Conservation (phyloP, 2,797 vertebrate species). For the Phrynocephalus vlangalii region DNA sequence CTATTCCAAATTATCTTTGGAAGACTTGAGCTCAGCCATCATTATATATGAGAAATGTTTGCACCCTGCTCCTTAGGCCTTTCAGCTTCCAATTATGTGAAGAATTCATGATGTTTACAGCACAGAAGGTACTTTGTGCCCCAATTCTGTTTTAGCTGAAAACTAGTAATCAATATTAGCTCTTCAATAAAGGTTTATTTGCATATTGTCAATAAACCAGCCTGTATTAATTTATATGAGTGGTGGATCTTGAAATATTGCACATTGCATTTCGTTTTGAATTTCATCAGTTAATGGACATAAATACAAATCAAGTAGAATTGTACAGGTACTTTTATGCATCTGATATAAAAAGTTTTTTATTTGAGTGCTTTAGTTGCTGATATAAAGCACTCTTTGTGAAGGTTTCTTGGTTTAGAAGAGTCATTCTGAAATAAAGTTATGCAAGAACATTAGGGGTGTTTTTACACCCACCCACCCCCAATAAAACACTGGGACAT, state of each 20-base stretch:
- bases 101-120: constrained; percentile 83
- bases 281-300: constrained; percentile 69
- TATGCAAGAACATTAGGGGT: constrained; percentile 36
- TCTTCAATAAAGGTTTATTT: constrained; percentile 80
- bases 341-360: constrained; percentile 84
- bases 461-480: constrained; percentile 11
- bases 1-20: constrained; percentile 69
- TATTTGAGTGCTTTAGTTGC: constrained; percentile 88
- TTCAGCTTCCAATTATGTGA: constrained; percentile 77
- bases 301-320: constrained; percentile 75
- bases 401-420: constrained; percentile 72
- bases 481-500: constrained; percentile 47
- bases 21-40: constrained; percentile 72
- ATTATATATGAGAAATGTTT: constrained; percentile 70
- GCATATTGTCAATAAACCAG: constrained; percentile 78
- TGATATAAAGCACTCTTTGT: constrained; percentile 91
- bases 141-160: constrained; percentile 76
- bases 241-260: constrained; percentile 72
- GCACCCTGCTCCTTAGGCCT: constrained; percentile 70
- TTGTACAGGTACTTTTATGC: constrained; percentile 88
- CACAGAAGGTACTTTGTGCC: constrained; percentile 83
- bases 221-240: constrained; percentile 68
- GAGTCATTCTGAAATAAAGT: constrained; percentile 63
- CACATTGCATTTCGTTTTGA: constrained; percentile 81
- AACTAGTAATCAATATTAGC: constrained; percentile 67